phyloP scores from a whole-genome alignment of 2,797 vertebrate genomes.

The Rhynchonycteris naso region DNA sequence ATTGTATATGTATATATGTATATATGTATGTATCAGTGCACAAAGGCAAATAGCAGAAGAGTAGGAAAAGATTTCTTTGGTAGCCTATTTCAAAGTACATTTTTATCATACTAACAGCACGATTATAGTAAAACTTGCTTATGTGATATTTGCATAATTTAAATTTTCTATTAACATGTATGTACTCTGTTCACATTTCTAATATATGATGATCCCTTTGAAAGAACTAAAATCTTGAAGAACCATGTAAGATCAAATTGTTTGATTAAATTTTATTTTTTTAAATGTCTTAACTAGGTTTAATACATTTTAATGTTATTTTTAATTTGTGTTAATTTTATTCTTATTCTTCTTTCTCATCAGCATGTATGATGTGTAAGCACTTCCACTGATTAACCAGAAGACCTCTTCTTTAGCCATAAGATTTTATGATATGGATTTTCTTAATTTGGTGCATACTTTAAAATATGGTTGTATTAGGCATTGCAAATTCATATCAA shows the following conservation, averaged over 20 bases:
- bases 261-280: not conserved
- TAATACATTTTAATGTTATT: no score
- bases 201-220: not conserved
- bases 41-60: not conserved
- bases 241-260: not conserved
- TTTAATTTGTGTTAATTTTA: not conserved
- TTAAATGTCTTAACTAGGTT: no score
- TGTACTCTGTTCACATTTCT: not conserved
- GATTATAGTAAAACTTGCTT: slow-evolving; percentile 15
- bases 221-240: slow-evolving; percentile 29
- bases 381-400: slow-evolving; percentile 29
- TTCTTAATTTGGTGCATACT: not conserved
- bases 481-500: not conserved
- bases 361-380: not conserved
- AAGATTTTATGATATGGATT: slow-evolving; percentile 4
- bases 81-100: not conserved
- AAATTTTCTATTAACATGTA: slow-evolving; percentile 3
- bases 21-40: not conserved
- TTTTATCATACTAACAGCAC: not conserved
- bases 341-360: slow-evolving; percentile 13
- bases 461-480: not conserved
- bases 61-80: not conserved
- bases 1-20: not conserved
- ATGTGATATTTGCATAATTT: not conserved
- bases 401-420: not conserved